Base-by-base conservation (phyloP, 2,797 vertebrate genomes). In the Smutsia gigantea region DNA sequence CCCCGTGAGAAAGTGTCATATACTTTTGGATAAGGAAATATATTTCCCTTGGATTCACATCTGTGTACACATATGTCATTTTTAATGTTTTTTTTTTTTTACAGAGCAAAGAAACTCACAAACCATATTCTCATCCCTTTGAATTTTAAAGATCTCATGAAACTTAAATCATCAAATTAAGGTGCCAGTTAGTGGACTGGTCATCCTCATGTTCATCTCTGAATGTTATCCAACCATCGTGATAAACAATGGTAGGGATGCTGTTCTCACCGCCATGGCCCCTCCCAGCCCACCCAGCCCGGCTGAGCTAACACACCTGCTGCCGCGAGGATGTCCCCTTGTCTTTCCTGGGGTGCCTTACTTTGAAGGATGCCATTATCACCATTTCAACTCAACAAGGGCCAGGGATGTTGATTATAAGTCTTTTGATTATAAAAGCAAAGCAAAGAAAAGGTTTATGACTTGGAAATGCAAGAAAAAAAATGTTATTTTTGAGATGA, bases 331-430 rank as follows among this genome's bases (percentile, higher is more conserved):
- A 39, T 21, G 37, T 39, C 34, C 25, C 3, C 5, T 37, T 39
- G 68, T 12, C 27, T 34, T 6, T 39, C 12, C 5, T 25, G 68
- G 23, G 34, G 39, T 25, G 68, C 68, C 34, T 69, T 25, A 69
- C 25, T 25, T 39, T 25, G 37, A 69, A 69, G 37, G 12, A 25
- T 14, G 46, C n/a, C 19, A 2, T 51, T 25, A 10, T 34, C 1
- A 13, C 4, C 13, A 8, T 46, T 6, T 51, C 15, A 5, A 2
- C 3, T 63, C 46, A 19, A 3, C 23, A 1, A 9, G 12, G 46
- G 37, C 42, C 37, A 19, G 25, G 39, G 8, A 42, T 51, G 46
- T 46, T 46, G 46, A 10, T 46, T 46, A 1, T 4, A 61, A 81
- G 27, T 2, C 59, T 39, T 42, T n/a, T 18, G 17, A 34, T 37